Conservation (phyloP, 1,140 invertebrate species). For the Heliconius himera region DNA sequence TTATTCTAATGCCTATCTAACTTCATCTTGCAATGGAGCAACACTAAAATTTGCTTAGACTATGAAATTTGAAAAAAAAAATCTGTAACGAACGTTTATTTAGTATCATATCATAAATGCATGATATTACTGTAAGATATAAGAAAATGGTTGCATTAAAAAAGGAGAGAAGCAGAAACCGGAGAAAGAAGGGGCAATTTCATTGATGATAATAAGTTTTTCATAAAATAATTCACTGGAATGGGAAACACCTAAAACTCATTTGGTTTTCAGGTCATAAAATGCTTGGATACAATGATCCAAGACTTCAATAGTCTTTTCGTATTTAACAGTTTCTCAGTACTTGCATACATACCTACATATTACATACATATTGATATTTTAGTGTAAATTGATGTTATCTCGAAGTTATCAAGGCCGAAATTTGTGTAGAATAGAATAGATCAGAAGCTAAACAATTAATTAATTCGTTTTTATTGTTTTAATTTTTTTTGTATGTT, state of each 20-base stretch:
- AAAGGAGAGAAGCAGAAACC: not conserved
- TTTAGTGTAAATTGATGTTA: constrained; percentile 7
- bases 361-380: not conserved
- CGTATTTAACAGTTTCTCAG: not conserved
- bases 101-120: not conserved
- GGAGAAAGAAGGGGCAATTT: not conserved
- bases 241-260: not conserved
- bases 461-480: not conserved
- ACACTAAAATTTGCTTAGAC: not conserved
- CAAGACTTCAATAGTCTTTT: not conserved
- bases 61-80: not conserved
- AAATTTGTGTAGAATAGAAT: constrained; percentile 1
- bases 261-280: not conserved
- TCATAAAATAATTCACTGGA: no score
- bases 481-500: no score
- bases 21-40: not conserved
- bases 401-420: not conserved
- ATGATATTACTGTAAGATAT: not conserved
- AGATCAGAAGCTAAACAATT: constrained; percentile 5
- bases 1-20: constrained; percentile 2
- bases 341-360: not conserved
- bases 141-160: not conserved
- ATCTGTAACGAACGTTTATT: not conserved
- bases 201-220: not conserved
- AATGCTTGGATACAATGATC: not conserved